Evolutionary conservation across 2,888 invertebrate genomes (phyloP), one percentile per base, ranked within the genome.

Genomic region (Cenopis cana): DNA sequence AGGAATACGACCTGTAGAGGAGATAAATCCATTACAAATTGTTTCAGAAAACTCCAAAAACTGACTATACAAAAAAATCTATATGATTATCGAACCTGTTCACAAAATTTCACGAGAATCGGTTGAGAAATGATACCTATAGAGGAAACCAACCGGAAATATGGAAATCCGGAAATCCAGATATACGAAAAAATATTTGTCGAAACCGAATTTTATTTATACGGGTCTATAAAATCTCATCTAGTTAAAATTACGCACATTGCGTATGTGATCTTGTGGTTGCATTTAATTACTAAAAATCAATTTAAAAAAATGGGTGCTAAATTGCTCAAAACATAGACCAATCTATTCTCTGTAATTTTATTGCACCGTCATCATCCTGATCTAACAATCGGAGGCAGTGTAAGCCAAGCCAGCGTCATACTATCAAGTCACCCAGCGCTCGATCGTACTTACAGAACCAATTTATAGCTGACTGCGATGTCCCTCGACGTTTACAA

Each of bases 401-500:
- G 61, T 61, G 71, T 71, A 61, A 60, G 67, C 61, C 1, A 38
- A 61, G 33, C 60, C 11, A 56, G 55, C 65, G 29, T 61, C 61
- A 67, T 55, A 60, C 61, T 29, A 60, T 55, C 61, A 50, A 60
- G 66, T 49, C 71, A 50, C 67, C 67, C 71, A 71, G 56, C 49
- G 66, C 50, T 71, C 50, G 60, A 56, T 60, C 70, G 46, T 56
- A 66, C 67, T 60, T 41, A 57, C 52, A 49, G 38, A 67, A 46
- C 60, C 67, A 49, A 67, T 71, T 60, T 71, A 56, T 41, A 61
- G 46, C 29, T 20, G 36, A 49, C 66, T 56, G 17, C 29, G 49
- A 49, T 67, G 61, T 38, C 60, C 66, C 54, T 20, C 46, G 38
- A 57, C 57, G 33, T 56, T 56, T 49, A 66, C 60, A 66, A 49